Conservation (phyloP, 2,797 vertebrate genomes). For the Thamnophis elegans region DNA sequence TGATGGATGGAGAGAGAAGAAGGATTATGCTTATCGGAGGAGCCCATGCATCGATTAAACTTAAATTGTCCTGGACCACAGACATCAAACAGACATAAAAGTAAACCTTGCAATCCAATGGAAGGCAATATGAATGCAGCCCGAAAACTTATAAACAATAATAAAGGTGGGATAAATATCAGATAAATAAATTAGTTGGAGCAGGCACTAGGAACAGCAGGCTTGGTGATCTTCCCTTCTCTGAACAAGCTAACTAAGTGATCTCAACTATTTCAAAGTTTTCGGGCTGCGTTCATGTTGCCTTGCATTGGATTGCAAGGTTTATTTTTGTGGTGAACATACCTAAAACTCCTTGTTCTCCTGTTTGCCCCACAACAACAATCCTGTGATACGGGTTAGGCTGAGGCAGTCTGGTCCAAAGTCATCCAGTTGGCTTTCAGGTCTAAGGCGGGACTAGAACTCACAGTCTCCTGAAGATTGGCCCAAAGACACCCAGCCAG, state of each 20-base stretch:
- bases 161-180: not conserved
- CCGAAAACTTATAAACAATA: not conserved
- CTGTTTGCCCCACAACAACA: not conserved
- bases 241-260: not conserved
- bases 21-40: not conserved
- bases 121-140: not conserved
- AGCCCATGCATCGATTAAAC: not conserved
- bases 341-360: not conserved
- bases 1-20: not conserved
- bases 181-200: not conserved
- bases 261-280: not conserved
- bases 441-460: too few species aligned
- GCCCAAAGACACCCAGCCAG: too few species aligned
- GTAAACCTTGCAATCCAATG: not conserved
- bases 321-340: not conserved
- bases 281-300: not conserved
- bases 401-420: not conserved
- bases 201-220: not conserved
- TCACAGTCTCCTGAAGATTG: too few species aligned
- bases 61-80: not conserved
- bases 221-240: not conserved
- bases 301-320: not conserved
- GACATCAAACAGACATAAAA: not conserved
- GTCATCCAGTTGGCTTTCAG: too few species aligned
- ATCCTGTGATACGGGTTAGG: not conserved